A percentile compares a stretch with the other conserved stretches of the same genome.
phyloP scores from a whole-genome alignment of 2,888 invertebrate species.

The Diloba caeruleocephala region DNA sequence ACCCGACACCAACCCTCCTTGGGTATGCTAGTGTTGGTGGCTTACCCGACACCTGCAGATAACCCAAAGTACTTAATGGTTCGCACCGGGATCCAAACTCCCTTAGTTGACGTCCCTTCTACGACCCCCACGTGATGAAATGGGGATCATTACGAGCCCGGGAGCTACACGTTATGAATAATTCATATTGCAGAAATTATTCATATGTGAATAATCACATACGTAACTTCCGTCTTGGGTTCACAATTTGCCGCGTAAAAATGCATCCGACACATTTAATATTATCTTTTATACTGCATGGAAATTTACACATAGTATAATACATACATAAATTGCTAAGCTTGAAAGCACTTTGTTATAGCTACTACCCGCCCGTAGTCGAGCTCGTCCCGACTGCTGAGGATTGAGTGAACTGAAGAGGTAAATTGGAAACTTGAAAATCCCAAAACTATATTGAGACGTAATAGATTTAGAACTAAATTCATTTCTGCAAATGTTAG shows the following conservation, averaged over 20 bases:
- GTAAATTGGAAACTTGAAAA: constrained; percentile 3
- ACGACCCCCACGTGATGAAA: too few relatives aligned
- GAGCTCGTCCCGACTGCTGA: constrained; percentile 1
- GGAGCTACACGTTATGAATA: too few relatives aligned
- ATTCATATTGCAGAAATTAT: too few relatives aligned
- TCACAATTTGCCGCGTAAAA: constrained; percentile 14
- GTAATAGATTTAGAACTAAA: neutral
- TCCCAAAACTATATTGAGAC: too few relatives aligned
- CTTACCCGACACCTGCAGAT: too few relatives aligned
- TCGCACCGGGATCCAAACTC: too few relatives aligned
- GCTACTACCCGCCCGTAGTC: constrained; percentile 1
- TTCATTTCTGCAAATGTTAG: neutral
- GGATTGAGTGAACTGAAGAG: constrained; percentile 1
- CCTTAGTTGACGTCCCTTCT: too few relatives aligned
- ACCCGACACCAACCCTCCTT: too few relatives aligned
- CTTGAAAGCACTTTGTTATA: constrained; percentile 7
- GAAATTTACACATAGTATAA: constrained; percentile 31
- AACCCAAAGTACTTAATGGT: too few relatives aligned
- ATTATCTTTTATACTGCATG: constrained; percentile 9
- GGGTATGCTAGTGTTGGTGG: too few relatives aligned
- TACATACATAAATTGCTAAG: constrained; percentile 10
- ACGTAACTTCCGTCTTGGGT: constrained; percentile 4
- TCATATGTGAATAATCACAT: too few relatives aligned
- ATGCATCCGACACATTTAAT: constrained; percentile 25
- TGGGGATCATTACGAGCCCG: too few relatives aligned